These are phyloP conservation scores for Periparus ater DNA, from an alignment of 2,797 vertebrate species.

Conservation along the genomic window DNA sequence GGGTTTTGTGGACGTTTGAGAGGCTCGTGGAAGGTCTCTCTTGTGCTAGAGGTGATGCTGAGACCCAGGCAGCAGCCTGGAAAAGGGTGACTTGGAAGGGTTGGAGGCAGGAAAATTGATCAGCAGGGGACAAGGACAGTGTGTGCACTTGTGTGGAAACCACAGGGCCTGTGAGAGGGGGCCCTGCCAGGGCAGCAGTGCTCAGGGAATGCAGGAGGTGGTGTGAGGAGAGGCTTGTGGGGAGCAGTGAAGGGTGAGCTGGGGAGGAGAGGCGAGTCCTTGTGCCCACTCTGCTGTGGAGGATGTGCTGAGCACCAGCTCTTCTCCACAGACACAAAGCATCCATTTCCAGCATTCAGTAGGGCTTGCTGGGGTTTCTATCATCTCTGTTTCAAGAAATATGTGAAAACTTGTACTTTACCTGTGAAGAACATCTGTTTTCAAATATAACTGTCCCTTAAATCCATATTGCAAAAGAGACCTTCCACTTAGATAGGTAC, in stretches of 20 bases:
- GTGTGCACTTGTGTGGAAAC: not conserved
- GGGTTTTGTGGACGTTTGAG: not conserved
- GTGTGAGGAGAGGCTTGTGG: not conserved
- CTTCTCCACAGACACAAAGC: not conserved
- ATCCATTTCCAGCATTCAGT: not conserved
- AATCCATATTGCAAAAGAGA: not conserved
- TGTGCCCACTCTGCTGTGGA: not conserved
- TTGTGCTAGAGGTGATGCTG: not conserved
- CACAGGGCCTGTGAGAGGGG: too few relatives aligned
- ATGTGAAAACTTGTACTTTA: not conserved
- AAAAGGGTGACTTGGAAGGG: not conserved
- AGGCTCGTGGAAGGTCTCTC: not conserved
- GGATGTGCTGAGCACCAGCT: not conserved
- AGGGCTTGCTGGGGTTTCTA: not conserved
- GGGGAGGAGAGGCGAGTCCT: not conserved
- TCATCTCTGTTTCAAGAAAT: not conserved
- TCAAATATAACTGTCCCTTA: not conserved
- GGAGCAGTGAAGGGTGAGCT: rapidly evolving
- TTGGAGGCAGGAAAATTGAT: not conserved
- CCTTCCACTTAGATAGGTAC: rapidly evolving
- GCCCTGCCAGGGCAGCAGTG: not conserved
- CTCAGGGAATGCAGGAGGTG: not conserved
- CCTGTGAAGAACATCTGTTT: not conserved
- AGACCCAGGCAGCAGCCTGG: not conserved
- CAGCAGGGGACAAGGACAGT: not conserved